Evolutionary conservation across 2,797 vertebrate species (phyloP), one percentile per base, ranked within the genome.

Genomic region (Lutjanus campechanus): DNA sequence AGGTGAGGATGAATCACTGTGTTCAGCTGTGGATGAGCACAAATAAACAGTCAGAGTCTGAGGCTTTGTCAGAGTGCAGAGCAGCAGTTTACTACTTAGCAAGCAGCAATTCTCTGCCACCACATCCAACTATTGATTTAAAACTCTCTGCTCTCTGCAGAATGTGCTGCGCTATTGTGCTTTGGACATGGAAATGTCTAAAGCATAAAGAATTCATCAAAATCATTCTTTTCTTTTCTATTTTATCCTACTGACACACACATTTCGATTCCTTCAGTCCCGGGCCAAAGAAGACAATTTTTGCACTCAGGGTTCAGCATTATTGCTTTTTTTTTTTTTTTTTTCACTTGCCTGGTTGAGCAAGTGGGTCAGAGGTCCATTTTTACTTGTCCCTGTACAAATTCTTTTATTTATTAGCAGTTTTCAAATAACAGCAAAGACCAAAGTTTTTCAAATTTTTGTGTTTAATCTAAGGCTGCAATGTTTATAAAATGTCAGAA

Each of bases 161-260:
- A 60, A 60, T 41, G 58, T 60, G 17, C 58, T 61, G n/a, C 7
- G 44, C 19, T 46, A 20, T 62, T 62, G 12, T 62, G 60, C 43
- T 46, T 41, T 62, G 8, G 29, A 22, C 11, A 20, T 44, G 2
- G 25, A 46, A 44, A 13, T 43, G 19, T 44, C 7, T 6, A 15
- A n/a, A 46, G 11, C n/a, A 44, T 8, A 20, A 62, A 62, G 6
- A 44, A 44, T 22, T 40, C 1, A 17, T 22, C 12, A 19, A 40
- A 17, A 41, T 10, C 3, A 36, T 10, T 58, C 8, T 36, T 36
- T 36, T 17, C 15, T 56, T 56, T 56, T 16, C 20, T 16, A 10
- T 5, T 36, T 58, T 36, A 36, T 36, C 29, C 29, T 5, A 36
- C 29, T 36, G 29, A 36, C 20, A 4, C 8, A 1, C 17, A 8